These are phyloP conservation scores for Acanthis flammea DNA, from an alignment of 2,797 vertebrate genomes.

Conservation along the genomic window DNA sequence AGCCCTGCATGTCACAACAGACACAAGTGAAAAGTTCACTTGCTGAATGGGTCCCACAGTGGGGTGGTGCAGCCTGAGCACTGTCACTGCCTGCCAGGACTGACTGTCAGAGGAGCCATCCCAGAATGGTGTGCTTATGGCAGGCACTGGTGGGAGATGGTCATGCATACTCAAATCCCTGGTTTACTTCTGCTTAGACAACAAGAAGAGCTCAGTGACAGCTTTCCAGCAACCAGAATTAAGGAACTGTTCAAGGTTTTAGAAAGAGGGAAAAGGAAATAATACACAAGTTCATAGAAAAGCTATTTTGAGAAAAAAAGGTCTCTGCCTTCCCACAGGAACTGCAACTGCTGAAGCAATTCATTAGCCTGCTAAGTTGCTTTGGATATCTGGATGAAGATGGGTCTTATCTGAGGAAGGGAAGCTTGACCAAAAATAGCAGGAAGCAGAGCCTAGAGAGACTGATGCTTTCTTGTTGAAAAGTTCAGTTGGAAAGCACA, in stretches of 20 bases:
- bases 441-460: not conserved
- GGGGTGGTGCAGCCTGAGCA: not conserved
- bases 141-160: not conserved
- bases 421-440: not conserved
- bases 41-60: not conserved
- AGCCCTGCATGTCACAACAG: not conserved
- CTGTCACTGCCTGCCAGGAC: not conserved
- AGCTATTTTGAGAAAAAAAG: not conserved
- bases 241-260: not conserved
- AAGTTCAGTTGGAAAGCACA: not conserved
- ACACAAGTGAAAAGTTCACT: not conserved
- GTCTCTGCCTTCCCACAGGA: not conserved
- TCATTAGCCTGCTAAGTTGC: not conserved
- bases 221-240: not conserved
- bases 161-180: not conserved
- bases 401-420: not conserved
- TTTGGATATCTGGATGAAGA: conserved; percentile 5
- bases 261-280: not conserved
- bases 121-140: not conserved
- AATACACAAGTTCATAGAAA: not conserved
- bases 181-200: not conserved
- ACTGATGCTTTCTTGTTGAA: not conserved
- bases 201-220: not conserved
- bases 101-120: accelerated
- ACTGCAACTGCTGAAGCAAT: not conserved